Percentiles rank a stretch among this genome's conserved stretches.
Conservation (phyloP, 2,888 invertebrate genomes). For the Steromphala cineraria region DNA sequence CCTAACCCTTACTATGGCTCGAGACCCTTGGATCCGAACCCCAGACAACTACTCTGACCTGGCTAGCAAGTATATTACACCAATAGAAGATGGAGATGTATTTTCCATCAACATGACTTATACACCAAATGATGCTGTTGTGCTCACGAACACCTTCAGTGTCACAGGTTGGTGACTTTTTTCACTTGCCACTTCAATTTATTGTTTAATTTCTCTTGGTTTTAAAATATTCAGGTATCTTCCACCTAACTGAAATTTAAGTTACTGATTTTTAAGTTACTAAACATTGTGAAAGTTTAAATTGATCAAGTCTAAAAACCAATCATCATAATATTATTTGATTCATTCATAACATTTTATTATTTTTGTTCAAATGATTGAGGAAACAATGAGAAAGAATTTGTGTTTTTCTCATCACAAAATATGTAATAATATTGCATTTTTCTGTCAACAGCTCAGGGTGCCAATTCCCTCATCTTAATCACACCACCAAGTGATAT, state of each 20-base stretch:
- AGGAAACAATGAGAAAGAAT: too few species aligned
- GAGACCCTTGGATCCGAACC: constrained; percentile 42
- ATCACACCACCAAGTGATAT: constrained; percentile 34
- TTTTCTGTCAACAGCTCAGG: constrained; percentile 38
- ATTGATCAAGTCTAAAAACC: too few species aligned
- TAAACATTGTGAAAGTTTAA: too few species aligned
- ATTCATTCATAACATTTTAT: too few species aligned
- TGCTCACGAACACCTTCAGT: constrained; percentile 26
- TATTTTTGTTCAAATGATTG: too few species aligned
- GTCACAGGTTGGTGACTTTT: constrained; percentile 40
- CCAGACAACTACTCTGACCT: constrained; percentile 45
- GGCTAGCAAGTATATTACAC: constrained; percentile 23
- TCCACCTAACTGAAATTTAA: too few species aligned
- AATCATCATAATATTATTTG: too few species aligned
- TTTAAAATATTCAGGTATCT: neutral
- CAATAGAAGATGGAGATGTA: neutral
- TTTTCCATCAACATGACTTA: constrained; percentile 32
- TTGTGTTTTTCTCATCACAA: too few species aligned
- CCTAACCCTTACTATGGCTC: constrained; percentile 42
- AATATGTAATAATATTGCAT: neutral
- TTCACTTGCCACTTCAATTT: neutral
- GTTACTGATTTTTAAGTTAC: too few species aligned
- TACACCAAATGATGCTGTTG: constrained; percentile 28
- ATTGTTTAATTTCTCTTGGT: neutral
- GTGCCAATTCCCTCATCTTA: constrained; percentile 31